Conservation (phyloP, 2,797 vertebrate species). For the Oreochromis mossambicus region DNA sequence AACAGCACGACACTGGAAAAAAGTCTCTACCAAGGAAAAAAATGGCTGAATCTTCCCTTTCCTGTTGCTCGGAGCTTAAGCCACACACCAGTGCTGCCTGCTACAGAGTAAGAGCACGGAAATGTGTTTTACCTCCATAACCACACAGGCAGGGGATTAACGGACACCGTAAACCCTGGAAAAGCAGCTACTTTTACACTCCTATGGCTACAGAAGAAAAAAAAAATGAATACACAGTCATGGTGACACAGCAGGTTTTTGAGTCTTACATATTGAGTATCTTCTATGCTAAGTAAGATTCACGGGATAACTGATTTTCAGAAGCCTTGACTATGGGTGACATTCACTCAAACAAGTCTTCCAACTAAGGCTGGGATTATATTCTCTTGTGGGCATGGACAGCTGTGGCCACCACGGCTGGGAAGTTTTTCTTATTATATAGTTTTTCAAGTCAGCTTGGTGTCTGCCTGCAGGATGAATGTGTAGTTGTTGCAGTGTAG, state of each 20-base stretch:
- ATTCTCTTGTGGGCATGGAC: background rate
- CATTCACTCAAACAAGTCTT: background rate
- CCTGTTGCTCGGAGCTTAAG: slow-evolving; percentile 72
- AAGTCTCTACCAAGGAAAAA: slow-evolving; percentile 53
- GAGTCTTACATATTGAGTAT: background rate
- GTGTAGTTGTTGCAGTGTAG: background rate
- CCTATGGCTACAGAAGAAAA: slow-evolving; percentile 30
- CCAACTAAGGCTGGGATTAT: background rate
- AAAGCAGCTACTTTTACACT: slow-evolving; percentile 64
- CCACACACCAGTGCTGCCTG: slow-evolving; percentile 66
- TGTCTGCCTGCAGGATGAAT: background rate
- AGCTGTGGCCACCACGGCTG: background rate
- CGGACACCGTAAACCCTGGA: slow-evolving; percentile 58
- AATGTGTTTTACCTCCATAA: slow-evolving; percentile 75
- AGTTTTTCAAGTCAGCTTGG: background rate
- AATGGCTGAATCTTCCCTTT: slow-evolving; percentile 62
- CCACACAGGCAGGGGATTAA: slow-evolving; percentile 73
- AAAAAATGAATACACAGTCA: slow-evolving; percentile 31
- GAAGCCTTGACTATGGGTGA: background rate
- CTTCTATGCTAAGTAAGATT: slow-evolving; percentile 23
- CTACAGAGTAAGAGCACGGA: slow-evolving; percentile 68
- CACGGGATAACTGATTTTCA: background rate
- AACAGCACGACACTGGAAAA: slow-evolving; percentile 72
- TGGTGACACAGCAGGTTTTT: slow-evolving; percentile 37
- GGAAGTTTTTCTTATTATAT: background rate